Base-by-base conservation (phyloP, 2,888 invertebrate species). In the Ditula angustiorana region DNA sequence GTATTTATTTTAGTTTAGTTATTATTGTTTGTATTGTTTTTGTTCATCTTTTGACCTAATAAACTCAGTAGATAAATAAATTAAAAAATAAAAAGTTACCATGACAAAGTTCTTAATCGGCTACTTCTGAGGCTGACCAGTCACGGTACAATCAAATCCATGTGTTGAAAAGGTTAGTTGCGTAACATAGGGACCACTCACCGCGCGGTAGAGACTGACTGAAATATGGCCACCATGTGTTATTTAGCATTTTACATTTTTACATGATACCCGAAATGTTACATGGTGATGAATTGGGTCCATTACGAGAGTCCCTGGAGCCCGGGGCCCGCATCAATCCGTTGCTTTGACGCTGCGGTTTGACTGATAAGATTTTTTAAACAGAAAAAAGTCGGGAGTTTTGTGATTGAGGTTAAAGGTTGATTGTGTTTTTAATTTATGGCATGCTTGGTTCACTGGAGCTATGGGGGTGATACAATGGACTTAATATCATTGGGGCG, bases 331-430 rank as follows among this genome's bases (percentile, higher is more conserved):
- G 23, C 56, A 55, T 56, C 47, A 50, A 41, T 56, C 56, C 13
- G 1, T 11, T 10, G 24, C 41, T 63, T 63, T 63, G 62, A 63
- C 62, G 21, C 13, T 19, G 30, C 5, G 50, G 23, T 57, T 50
- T 63, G 63, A 58, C 50, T 58, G 57, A 63, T 62, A 33, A 30
- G n/a, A 19, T 23, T 28, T 13, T 63, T 57, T 49, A 28, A 56
- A 30, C 37, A 55, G 16, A 23, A 52, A 53, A 46, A 41, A 50
- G 57, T 30, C 24, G 24, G 44, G 19, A 11, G n/a, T 11, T 55
- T 33, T 49, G 28, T 50, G 23, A 41, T 62, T 30, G 3, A 16
- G 46, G 47, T 26, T 55, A 13, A 23, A 62, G 50, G 56, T 56
- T 57, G 26, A 57, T 55, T 47, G 41, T 11, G 56, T 30, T 46